Base-by-base conservation (phyloP, 2,797 vertebrate genomes). In the Sebastes wilsoni region DNA sequence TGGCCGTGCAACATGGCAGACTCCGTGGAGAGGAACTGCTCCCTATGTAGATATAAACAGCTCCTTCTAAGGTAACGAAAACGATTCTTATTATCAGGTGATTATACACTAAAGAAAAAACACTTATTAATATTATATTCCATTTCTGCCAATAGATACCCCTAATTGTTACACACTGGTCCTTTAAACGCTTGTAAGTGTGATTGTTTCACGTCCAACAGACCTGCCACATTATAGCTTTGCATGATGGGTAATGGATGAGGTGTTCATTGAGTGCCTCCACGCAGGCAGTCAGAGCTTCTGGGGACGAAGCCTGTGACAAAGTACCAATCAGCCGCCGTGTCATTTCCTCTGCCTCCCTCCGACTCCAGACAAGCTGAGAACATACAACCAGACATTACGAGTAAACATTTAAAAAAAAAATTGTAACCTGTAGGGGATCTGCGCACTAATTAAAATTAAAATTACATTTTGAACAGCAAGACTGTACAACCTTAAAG, bases 171-270 rank as follows among this genome's bases (percentile, higher is more conserved):
- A 18, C 42, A 46, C 42, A 42, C 38, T 42, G 38, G 38, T 42
- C 38, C 13, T 42, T 42, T 42, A 42, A 38, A 66, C 3, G 1
- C 38, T 60, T 30, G 14, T n/a, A 9, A 36, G 32, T 20, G 8
- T 18, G 8, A 46, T 27, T 22, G n/a, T 61, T 66, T 59, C 18
- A 28, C 14, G 34, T 72, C 10, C n/a, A 38, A 81, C 88, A 49
- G 49, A 96, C 95, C 93, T 96, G 94, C 95, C 95, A 96, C 78
- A 94, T 88, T 36, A 94, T 23, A 72, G 82, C 91, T 86, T 94
- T 95, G 89, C 93, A 92, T 71, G 91, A 88, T 38, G 94, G 95
- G 84, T 95, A 85, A 42, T 66, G 77, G 78, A 93, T 91, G 2
- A 96, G 93, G 56, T 95, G 94, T 72, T 92, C 58, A 34, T 95